Evolutionary conservation across 2,113 vertebrate genomes (phyloP).

Genomic region (Laticauda colubrina): DNA sequence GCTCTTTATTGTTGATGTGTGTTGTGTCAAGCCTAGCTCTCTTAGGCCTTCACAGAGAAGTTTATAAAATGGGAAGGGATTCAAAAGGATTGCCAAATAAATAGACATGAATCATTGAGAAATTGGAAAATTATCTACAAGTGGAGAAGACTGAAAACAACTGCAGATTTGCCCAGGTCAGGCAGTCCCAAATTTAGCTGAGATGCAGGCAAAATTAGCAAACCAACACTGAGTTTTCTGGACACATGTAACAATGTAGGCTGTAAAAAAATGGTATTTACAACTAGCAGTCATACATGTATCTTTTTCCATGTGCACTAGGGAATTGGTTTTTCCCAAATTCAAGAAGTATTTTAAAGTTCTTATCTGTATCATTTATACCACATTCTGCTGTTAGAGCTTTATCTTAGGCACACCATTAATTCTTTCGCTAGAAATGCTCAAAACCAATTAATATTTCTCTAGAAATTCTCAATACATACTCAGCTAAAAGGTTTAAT

Average conservation of each 20-base stretch:
- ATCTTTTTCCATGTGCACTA: neutral
- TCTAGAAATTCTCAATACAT: neutral
- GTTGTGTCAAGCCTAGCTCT: neutral
- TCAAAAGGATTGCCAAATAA: neutral
- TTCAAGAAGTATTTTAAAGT: neutral
- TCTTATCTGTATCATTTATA: neutral
- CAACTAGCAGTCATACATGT: neutral
- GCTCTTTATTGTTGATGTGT: neutral
- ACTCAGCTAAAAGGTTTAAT: neutral
- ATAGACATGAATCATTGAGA: neutral
- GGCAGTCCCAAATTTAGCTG: neutral
- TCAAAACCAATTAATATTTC: neutral
- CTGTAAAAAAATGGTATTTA: neutral
- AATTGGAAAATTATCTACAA: neutral
- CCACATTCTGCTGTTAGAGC: neutral
- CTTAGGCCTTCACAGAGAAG: neutral
- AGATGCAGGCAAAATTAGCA: neutral
- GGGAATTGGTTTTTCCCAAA: neutral
- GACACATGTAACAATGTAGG: neutral
- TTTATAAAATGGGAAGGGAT: neutral
- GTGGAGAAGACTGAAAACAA: neutral
- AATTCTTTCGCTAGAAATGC: neutral
- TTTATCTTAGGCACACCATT: neutral
- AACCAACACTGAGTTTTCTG: neutral
- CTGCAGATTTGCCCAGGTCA: neutral